Conservation (phyloP, 1,140 invertebrate genomes). For the Zaprionus tsacasi region DNA sequence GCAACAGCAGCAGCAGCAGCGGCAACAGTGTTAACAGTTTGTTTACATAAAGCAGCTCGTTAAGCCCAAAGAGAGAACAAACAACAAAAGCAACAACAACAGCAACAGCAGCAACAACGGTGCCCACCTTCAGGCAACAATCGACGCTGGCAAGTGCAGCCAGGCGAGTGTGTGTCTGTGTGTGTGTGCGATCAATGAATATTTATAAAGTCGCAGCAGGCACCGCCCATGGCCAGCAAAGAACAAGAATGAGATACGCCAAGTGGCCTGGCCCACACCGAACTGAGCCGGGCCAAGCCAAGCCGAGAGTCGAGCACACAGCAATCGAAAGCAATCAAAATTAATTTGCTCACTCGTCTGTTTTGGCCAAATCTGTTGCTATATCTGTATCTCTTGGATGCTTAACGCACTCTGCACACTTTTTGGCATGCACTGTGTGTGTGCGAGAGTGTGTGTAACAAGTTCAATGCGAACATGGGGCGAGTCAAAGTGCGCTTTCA, state of each 20-base stretch:
- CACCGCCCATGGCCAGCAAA: conserved; percentile 73
- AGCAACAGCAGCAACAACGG: conserved; percentile 32
- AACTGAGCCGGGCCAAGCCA: background rate
- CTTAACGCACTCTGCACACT: conserved; percentile 53
- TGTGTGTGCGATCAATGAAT: conserved; percentile 65
- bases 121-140: conserved; percentile 28
- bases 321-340: conserved; percentile 76
- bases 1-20: conserved; percentile 18
- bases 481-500: conserved; percentile 66
- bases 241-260: conserved; percentile 49
- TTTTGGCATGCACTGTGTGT: conserved; percentile 35
- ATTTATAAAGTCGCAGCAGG: conserved; percentile 67
- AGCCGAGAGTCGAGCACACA: conserved; percentile 14
- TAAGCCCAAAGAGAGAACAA: conserved; percentile 59
- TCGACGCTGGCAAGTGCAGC: background rate
- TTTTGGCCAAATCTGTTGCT: conserved; percentile 47
- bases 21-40: conserved; percentile 75
- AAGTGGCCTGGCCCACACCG: conserved; percentile 62
- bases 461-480: conserved; percentile 69
- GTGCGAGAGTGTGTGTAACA: conserved; percentile 40
- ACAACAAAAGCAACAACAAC: conserved; percentile 38
- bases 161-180: conserved; percentile 11
- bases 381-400: conserved; percentile 37
- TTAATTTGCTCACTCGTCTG: conserved; percentile 71
- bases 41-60: conserved; percentile 80